Percentiles rank a stretch among this genome's conserved stretches.
These are phyloP conservation scores for Lamprotornis superbus DNA, from an alignment of 2,113 vertebrate species.

Conservation along the genomic window DNA sequence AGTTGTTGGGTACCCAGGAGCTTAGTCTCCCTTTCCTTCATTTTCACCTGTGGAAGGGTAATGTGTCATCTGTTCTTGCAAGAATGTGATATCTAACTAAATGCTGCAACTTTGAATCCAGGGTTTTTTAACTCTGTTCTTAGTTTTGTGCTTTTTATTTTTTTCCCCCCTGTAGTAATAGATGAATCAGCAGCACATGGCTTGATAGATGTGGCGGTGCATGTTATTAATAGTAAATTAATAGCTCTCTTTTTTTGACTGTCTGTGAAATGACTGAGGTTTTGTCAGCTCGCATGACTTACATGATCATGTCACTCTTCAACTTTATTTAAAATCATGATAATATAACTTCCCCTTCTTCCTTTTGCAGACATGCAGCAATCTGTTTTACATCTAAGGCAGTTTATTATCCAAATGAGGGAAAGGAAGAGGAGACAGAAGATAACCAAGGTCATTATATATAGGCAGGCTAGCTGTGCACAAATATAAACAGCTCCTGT, in stretches of 20 bases:
- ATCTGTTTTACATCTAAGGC: constrained; percentile 10
- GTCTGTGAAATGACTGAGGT: neutral
- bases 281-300: constrained; percentile 23
- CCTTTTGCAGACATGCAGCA: constrained; percentile 11
- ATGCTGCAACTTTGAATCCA: neutral
- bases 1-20: neutral
- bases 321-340: neutral
- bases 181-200: neutral
- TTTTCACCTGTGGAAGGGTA: neutral
- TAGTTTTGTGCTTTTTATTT: neutral
- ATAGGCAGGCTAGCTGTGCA: neutral
- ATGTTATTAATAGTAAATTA: constrained; percentile 27
- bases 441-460: neutral
- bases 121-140: neutral
- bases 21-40: neutral
- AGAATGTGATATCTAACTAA: neutral
- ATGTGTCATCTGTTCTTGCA: neutral
- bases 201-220: neutral
- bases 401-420: constrained; percentile 8
- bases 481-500: neutral
- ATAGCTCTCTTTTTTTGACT: neutral
- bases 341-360: constrained; percentile 6
- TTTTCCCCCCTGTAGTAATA: neutral
- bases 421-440: constrained; percentile 1
- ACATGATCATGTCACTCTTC: neutral